Percentiles rank a stretch among this genome's conserved stretches.
Evolutionary conservation across 2,888 invertebrate species (phyloP).

Genomic region (Anagyrus pseudococci): DNA sequence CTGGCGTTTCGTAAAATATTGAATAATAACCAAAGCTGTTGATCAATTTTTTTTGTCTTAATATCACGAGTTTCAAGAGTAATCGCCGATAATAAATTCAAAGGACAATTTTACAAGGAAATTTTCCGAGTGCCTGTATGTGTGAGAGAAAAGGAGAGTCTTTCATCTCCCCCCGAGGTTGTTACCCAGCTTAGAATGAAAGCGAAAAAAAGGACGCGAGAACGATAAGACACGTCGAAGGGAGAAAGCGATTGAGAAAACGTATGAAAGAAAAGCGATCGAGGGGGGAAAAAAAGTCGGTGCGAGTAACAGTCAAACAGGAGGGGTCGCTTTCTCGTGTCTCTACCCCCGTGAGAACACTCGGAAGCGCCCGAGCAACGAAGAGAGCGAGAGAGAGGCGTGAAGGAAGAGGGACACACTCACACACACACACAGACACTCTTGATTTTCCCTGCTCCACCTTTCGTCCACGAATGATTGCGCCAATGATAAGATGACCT

Average conservation of each 20-base stretch:
- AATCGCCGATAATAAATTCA: no score
- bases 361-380: no score
- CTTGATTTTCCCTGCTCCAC: not conserved
- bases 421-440: not conserved
- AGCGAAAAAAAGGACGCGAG: not conserved
- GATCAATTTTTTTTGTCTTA: no score
- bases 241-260: constrained; percentile 13
- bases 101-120: no score
- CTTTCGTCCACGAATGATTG: not conserved
- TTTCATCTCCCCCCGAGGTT: no score
- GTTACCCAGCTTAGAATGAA: not conserved
- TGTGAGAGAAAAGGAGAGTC: not conserved
- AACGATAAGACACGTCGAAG: constrained; percentile 1
- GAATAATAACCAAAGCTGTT: no score
- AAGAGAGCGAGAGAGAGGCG: not conserved
- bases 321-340: no score
- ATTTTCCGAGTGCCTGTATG: not conserved
- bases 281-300: not conserved
- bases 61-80: no score
- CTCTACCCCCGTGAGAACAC: no score
- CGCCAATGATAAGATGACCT: no score
- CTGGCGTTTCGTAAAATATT: no score
- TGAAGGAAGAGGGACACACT: constrained; percentile 2
- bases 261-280: not conserved
- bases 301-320: constrained; percentile 18